Percentiles rank a stretch among this genome's conserved stretches.
Conservation (phyloP, 2,113 vertebrate genomes). For the Pipra filicauda region DNA sequence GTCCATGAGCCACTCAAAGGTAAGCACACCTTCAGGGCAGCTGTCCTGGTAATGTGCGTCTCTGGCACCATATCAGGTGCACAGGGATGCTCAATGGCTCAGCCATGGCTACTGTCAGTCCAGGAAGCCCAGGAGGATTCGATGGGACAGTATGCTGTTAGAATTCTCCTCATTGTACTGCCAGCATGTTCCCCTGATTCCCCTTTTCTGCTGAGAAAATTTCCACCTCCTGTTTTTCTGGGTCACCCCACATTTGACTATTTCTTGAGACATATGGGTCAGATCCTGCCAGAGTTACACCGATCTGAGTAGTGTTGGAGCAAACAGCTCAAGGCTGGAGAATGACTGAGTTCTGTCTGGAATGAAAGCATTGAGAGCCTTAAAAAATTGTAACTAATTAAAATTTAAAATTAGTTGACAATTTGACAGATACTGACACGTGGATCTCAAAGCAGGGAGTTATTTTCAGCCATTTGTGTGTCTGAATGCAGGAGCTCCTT, state of each 20-base stretch:
- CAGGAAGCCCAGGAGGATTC: neutral
- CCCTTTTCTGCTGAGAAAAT: neutral
- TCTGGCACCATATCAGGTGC: neutral
- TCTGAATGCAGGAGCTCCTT: neutral
- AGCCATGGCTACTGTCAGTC: rapidly evolving
- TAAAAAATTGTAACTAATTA: conserved; percentile 2
- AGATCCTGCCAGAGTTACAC: neutral
- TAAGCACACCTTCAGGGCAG: neutral
- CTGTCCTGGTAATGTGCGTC: neutral
- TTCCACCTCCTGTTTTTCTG: neutral
- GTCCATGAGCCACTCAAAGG: rapidly evolving
- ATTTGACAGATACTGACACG: conserved; percentile 28
- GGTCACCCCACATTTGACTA: neutral
- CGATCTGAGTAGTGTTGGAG: rapidly evolving
- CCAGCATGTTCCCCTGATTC: neutral
- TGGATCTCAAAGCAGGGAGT: conserved; percentile 28
- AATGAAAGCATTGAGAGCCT: neutral
- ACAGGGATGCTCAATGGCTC: neutral
- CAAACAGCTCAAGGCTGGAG: neutral
- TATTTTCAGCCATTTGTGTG: conserved; percentile 23
- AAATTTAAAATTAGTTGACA: conserved; percentile 35
- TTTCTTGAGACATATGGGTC: neutral
- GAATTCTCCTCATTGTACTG: neutral
- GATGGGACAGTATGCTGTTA: rapidly evolving
- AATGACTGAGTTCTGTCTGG: neutral